Evolutionary conservation across 2,797 vertebrate genomes (phyloP), one percentile per base, ranked within the genome.

Genomic region (Acrossocheilus fasciatus): DNA sequence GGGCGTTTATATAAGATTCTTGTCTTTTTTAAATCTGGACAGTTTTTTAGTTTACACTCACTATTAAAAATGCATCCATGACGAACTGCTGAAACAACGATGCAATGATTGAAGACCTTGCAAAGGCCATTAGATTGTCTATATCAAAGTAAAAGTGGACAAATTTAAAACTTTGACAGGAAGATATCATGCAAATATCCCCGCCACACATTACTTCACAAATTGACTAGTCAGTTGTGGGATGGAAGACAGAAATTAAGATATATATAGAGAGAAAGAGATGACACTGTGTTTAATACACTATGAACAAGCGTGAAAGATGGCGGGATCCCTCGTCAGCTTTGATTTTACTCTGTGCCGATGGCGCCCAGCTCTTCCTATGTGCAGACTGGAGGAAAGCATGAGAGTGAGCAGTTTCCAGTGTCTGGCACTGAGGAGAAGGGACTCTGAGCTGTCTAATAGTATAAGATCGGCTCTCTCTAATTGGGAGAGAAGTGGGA

Each of bases 401-500:
- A 81, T 81, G 84, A 66, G 68, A 89, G 88, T 64, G 12, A 77
- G 81, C 68, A 79, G 64, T 78, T 83, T 84, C 66, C 52, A 72
- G 83, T 70, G 50, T 82, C 82, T 79, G 54, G 76, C 80, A 87
- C 50, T 15, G 82, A 80, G 45, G 34, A 87, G 79, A 81, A 50
- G 30, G 79, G 77, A 87, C 86, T 81, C 84, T 34, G 86, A 79
- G 90, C 89, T 88, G 89, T 89, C 91, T 87, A 88, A 89, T 82
- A 82, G 88, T 75, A 73, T 85, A 70, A 85, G 54, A 89, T 74
- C 70, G 10, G 45, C 82, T 83, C 47, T 66, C 88, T 88, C 86
- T 91, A 91, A 91, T 91, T 91, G 89, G 91, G 79, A 89, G 77
- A 86, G 89, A 90, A 88, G 80, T 30, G 81, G 84, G 57, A 87